Conservation (phyloP, 2,888 invertebrate genomes). For the Kuschelorhynchus macadamiae region DNA sequence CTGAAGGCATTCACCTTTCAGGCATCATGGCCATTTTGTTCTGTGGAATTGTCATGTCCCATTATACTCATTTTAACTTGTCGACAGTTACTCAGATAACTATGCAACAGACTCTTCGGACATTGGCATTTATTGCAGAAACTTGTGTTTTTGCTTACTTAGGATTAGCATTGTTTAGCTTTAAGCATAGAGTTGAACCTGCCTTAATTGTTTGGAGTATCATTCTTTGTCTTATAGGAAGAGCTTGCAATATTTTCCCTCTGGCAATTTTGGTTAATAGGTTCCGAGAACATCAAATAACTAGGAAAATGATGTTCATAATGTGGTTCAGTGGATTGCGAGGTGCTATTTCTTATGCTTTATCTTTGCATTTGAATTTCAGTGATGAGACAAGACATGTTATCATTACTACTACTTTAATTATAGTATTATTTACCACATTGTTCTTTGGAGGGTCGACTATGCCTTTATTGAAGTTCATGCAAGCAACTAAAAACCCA, state of each 20-base stretch:
- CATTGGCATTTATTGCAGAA: slow-evolving; percentile 97
- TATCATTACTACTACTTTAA: slow-evolving; percentile 97
- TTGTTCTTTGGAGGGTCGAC: slow-evolving; percentile 97
- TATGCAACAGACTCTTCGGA: slow-evolving; percentile 98
- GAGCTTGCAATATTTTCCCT: slow-evolving; percentile 98
- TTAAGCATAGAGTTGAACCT: slow-evolving; percentile 92
- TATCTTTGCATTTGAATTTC: slow-evolving; percentile 95
- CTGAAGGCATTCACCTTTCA: slow-evolving; percentile 84
- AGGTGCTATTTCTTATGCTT: slow-evolving; percentile 97
- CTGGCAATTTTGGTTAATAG: slow-evolving; percentile 93
- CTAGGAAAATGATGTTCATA: slow-evolving; percentile 98
- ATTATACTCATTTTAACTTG: slow-evolving; percentile 98
- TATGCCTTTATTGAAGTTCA: slow-evolving; percentile 95
- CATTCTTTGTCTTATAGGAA: slow-evolving; percentile 89
- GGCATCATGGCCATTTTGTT: slow-evolving; percentile 99
- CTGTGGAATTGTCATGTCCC: slow-evolving; percentile 99
- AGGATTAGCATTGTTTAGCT: slow-evolving; percentile 94
- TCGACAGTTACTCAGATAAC: slow-evolving; percentile 99
- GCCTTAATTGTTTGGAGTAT: slow-evolving; percentile 96
- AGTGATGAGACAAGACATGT: slow-evolving; percentile 96
- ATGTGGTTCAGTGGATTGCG: slow-evolving; percentile 99
- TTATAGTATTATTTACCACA: slow-evolving; percentile 96
- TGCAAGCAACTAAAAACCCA: slow-evolving; percentile 78
- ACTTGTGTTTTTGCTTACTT: slow-evolving; percentile 99
- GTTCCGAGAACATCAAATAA: slow-evolving; percentile 97